Conservation (phyloP, 1,140 invertebrate genomes). For the Zaprionus africanus region DNA sequence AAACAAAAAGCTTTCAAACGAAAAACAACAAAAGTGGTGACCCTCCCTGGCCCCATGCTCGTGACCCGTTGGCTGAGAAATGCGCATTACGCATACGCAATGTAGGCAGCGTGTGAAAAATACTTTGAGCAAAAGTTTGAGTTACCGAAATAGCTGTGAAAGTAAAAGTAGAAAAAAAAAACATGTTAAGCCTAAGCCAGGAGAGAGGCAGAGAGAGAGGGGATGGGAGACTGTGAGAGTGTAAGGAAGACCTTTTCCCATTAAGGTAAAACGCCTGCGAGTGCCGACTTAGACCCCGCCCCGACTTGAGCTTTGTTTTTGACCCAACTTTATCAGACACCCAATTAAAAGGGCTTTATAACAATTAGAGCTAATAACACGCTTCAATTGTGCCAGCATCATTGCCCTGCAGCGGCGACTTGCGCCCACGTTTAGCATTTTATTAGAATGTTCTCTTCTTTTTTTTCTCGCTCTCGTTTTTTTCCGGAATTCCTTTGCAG, state of each 20-base stretch:
- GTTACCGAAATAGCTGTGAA: conserved; percentile 34
- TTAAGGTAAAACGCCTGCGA: conserved; percentile 64
- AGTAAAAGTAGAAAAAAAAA: conserved; percentile 29
- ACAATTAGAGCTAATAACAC: conserved; percentile 82
- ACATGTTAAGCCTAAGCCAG: conserved; percentile 37
- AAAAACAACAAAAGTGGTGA: conserved; percentile 48
- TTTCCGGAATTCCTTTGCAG: conserved; percentile 35
- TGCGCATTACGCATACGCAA: conserved; percentile 67
- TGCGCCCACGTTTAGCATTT: conserved; percentile 25
- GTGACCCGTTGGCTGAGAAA: conserved; percentile 11
- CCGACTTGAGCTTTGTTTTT: conserved; percentile 57
- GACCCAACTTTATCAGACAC: conserved; percentile 77
- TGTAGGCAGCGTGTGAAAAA: conserved; percentile 74
- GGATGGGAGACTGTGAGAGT: background rate
- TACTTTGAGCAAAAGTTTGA: conserved; percentile 68
- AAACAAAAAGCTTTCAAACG: conserved; percentile 59
- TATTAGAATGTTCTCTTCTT: conserved; percentile 33
- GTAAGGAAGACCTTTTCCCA: conserved; percentile 55
- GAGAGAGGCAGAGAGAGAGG: background rate
- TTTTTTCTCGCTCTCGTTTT: conserved; percentile 35
- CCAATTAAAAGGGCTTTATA: conserved; percentile 83
- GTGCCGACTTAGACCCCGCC: conserved; percentile 9
- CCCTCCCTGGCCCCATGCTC: background rate
- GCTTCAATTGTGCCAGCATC: conserved; percentile 77
- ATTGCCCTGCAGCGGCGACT: conserved; percentile 34